These are phyloP conservation scores for Synanceia verrucosa DNA, from an alignment of 2,797 vertebrate genomes.

Conservation along the genomic window DNA sequence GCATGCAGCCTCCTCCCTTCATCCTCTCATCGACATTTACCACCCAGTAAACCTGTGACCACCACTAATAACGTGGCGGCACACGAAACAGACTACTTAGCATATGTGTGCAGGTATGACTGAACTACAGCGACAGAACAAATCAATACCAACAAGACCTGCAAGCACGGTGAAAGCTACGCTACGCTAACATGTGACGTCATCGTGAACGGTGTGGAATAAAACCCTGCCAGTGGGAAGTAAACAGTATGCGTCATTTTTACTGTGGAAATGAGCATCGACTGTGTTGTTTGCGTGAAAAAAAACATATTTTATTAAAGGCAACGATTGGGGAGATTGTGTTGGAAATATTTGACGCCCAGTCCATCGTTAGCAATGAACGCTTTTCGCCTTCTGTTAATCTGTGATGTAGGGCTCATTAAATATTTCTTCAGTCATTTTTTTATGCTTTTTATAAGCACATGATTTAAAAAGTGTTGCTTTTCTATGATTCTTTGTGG, in stretches of 20 bases:
- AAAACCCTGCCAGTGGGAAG: constrained; percentile 38
- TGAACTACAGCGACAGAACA: constrained; percentile 13
- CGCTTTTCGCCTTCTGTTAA: not conserved
- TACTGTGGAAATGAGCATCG: constrained; percentile 31
- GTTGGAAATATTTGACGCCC: constrained; percentile 16
- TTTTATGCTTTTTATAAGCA: no score
- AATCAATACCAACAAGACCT: constrained; percentile 18
- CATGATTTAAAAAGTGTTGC: no score
- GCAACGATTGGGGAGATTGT: constrained; percentile 11
- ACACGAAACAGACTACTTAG: constrained; percentile 8
- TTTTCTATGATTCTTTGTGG: not conserved
- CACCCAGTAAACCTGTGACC: constrained; percentile 23
- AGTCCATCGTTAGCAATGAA: constrained; percentile 6
- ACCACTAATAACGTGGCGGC: constrained; percentile 18
- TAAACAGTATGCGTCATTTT: constrained; percentile 20
- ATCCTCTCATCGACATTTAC: no score
- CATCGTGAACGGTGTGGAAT: constrained; percentile 20
- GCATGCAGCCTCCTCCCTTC: no score
- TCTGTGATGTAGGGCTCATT: not conserved
- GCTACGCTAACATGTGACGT: constrained; percentile 24
- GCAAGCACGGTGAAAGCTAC: constrained; percentile 18
- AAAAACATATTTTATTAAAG: constrained; percentile 28
- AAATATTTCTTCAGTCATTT: not conserved
- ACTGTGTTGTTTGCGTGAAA: constrained; percentile 28
- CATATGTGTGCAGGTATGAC: constrained; percentile 27